Evolutionary conservation across 2,113 vertebrate genomes (phyloP).

Genomic region (Synodontis membranacea): DNA sequence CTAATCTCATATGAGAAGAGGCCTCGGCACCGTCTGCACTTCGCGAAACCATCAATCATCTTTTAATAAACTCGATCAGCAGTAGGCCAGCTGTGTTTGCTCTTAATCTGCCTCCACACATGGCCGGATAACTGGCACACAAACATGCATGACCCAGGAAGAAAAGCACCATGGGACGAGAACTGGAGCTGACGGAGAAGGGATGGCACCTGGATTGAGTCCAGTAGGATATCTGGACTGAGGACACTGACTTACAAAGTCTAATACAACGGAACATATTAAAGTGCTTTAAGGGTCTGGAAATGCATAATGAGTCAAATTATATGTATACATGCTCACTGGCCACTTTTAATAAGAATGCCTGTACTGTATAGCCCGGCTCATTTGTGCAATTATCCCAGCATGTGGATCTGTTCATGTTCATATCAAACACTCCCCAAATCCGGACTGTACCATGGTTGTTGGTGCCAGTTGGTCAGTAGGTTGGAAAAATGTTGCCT

Average conservation of each 20-base stretch:
- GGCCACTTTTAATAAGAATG: not conserved
- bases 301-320: not conserved
- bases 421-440: not conserved
- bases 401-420: not conserved
- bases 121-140: conserved; percentile 9
- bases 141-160: not conserved
- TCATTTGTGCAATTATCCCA: not conserved
- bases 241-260: not conserved
- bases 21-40: not conserved
- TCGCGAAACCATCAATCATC: conserved; percentile 37
- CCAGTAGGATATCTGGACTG: conserved; percentile 28
- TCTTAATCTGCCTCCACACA: conserved; percentile 8
- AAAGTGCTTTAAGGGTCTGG: not conserved
- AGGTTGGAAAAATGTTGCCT: not conserved
- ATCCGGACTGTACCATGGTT: not conserved
- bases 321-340: not conserved
- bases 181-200: conserved; percentile 9
- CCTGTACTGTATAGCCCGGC: not conserved
- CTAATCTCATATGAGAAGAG: conserved; percentile 27
- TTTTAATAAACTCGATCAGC: conserved; percentile 41
- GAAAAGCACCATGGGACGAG: conserved; percentile 7
- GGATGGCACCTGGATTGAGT: not conserved
- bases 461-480: not conserved
- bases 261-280: not conserved
- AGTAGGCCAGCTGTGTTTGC: conserved; percentile 8